These are phyloP conservation scores for Cryptus armator DNA, from an alignment of 2,888 invertebrate genomes.

Conservation along the genomic window DNA sequence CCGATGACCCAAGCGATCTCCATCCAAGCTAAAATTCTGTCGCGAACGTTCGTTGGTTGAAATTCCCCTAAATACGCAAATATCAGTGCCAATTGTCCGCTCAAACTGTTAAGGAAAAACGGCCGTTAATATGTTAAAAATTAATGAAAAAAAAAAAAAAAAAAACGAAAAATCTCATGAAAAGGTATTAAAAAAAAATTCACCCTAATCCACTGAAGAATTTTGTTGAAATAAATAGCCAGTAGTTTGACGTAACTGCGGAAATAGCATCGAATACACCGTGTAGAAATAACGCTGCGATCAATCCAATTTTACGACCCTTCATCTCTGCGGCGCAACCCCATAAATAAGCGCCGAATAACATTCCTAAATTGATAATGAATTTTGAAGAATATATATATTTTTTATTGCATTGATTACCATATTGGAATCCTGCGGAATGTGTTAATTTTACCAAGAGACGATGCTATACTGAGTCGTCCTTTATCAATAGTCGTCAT, in stretches of 20 bases:
- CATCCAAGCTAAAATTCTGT: constrained; percentile 93
- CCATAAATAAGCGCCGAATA: constrained; percentile 91
- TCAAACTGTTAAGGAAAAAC: constrained; percentile 87
- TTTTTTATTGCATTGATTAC: background rate
- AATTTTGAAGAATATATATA: background rate
- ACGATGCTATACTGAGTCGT: constrained; percentile 91
- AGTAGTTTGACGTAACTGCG: constrained; percentile 87
- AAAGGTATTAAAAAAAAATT: constrained; percentile 74
- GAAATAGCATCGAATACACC: constrained; percentile 87
- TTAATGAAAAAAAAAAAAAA: no score
- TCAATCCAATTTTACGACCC: constrained; percentile 89
- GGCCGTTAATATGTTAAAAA: background rate
- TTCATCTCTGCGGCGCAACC: constrained; percentile 89
- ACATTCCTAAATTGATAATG: constrained; percentile 86
- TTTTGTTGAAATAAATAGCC: constrained; percentile 87
- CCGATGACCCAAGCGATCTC: constrained; percentile 93
- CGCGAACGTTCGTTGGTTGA: constrained; percentile 91
- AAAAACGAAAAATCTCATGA: no score
- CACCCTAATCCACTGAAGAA: constrained; percentile 89
- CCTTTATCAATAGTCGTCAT: constrained; percentile 93
- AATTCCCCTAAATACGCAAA: constrained; percentile 94
- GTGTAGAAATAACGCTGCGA: constrained; percentile 88
- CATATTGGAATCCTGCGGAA: background rate
- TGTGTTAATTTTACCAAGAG: constrained; percentile 87
- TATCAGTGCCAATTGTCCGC: constrained; percentile 92